Conservation (phyloP, 2,797 vertebrate genomes). For the Thalassophryne amazonica region DNA sequence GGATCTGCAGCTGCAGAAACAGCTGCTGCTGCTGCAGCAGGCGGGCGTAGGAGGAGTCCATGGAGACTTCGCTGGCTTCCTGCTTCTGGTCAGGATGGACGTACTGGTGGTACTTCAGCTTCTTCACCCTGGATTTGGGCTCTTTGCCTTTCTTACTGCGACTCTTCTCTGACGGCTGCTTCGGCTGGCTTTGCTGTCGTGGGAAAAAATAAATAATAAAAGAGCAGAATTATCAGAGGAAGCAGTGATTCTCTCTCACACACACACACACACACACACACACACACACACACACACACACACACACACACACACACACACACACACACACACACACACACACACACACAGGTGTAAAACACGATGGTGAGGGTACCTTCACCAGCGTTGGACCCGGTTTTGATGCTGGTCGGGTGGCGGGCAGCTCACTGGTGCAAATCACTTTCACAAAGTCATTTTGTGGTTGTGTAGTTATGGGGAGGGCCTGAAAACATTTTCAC, state of each 20-base stretch:
- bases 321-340: no score
- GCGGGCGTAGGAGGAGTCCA: slow-evolving; percentile 96
- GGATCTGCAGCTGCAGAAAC: slow-evolving; percentile 97
- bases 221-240: no score
- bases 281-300: no score
- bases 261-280: no score
- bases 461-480: slow-evolving; percentile 70
- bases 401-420: slow-evolving; percentile 61
- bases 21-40: slow-evolving; percentile 97
- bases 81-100: slow-evolving; percentile 97
- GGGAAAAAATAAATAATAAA: slow-evolving; percentile 21
- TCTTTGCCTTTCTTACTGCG: slow-evolving; percentile 97
- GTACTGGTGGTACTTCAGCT: slow-evolving; percentile 98
- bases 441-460: slow-evolving; percentile 87
- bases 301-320: no score
- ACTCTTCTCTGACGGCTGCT: slow-evolving; percentile 87
- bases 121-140: slow-evolving; percentile 89
- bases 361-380: slow-evolving; percentile 79
- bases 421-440: slow-evolving; percentile 71
- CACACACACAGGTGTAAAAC: not conserved
- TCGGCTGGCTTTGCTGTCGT: slow-evolving; percentile 92
- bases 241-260: no score
- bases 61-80: slow-evolving; percentile 87
- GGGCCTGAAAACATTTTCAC: no score
- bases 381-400: slow-evolving; percentile 88